Evolutionary conservation across 2,113 vertebrate genomes (phyloP).

Genomic region (Cavia aperea): DNA sequence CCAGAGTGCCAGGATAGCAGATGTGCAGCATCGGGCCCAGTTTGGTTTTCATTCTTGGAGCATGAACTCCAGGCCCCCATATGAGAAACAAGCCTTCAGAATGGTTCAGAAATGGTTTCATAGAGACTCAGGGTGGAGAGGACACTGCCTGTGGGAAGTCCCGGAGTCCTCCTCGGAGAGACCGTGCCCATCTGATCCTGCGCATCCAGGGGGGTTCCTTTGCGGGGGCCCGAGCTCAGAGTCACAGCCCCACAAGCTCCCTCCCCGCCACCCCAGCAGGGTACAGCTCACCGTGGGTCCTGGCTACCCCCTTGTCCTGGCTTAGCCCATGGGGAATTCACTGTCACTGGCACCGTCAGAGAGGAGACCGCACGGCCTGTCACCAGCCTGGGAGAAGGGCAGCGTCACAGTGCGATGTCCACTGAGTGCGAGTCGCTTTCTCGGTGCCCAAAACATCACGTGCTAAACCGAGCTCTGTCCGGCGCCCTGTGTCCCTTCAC

Average conservation of each 20-base stretch:
- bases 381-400: background rate
- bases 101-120: background rate
- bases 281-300: background rate
- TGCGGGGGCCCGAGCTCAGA: background rate
- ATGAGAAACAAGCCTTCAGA: background rate
- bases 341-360: background rate
- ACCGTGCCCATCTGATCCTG: background rate
- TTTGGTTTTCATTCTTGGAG: background rate
- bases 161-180: background rate
- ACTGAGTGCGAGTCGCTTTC: background rate
- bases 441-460: background rate
- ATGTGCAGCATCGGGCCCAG: background rate
- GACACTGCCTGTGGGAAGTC: background rate
- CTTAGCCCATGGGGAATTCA: background rate
- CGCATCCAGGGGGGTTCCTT: background rate
- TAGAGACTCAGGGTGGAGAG: background rate
- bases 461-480: background rate
- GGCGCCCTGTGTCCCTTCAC: background rate
- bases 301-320: background rate
- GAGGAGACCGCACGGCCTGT: background rate
- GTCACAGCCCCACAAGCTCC: background rate
- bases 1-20: background rate
- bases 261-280: background rate
- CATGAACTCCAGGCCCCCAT: background rate
- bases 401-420: background rate